Evolutionary conservation across 2,113 vertebrate genomes (phyloP).

Genomic region (Zingel zingel): DNA sequence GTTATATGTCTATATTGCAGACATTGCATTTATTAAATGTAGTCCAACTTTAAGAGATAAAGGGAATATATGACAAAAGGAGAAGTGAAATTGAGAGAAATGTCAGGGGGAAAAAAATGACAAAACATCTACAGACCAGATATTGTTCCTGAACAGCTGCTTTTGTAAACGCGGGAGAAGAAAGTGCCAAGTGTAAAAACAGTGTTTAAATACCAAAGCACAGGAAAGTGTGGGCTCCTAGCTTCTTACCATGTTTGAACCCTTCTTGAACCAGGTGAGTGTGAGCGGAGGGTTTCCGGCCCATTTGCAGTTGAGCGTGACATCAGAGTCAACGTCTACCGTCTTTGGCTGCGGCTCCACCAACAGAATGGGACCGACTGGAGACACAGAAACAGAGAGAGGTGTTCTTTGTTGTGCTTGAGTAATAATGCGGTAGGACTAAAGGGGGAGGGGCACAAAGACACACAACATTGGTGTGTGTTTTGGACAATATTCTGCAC

Average conservation of each 20-base stretch:
- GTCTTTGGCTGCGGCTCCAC: constrained; percentile 94
- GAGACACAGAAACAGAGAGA: constrained; percentile 25
- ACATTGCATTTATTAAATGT: background rate
- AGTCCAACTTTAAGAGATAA: background rate
- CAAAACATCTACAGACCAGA: constrained; percentile 6
- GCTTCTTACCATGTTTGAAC: constrained; percentile 93
- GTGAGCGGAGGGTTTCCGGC: constrained; percentile 94
- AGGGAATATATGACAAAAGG: background rate
- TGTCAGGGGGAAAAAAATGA: background rate
- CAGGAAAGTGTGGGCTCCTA: constrained; percentile 17
- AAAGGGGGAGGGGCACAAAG: constrained; percentile 19
- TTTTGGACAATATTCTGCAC: background rate
- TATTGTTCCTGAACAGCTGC: background rate
- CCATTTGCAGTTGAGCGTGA: constrained; percentile 96
- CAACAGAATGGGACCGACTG: constrained; percentile 93
- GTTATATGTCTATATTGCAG: background rate
- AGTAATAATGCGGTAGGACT: constrained; percentile 8
- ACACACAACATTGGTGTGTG: background rate
- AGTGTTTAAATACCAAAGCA: constrained; percentile 10
- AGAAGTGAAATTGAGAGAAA: background rate
- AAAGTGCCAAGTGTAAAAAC: constrained; percentile 20
- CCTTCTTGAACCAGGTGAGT: constrained; percentile 99
- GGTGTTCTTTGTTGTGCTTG: constrained; percentile 18
- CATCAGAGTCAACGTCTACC: constrained; percentile 92
- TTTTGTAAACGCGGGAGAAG: constrained; percentile 25